phyloP scores from a whole-genome alignment of 2,888 invertebrate genomes.

The Osmoderma eremita region DNA sequence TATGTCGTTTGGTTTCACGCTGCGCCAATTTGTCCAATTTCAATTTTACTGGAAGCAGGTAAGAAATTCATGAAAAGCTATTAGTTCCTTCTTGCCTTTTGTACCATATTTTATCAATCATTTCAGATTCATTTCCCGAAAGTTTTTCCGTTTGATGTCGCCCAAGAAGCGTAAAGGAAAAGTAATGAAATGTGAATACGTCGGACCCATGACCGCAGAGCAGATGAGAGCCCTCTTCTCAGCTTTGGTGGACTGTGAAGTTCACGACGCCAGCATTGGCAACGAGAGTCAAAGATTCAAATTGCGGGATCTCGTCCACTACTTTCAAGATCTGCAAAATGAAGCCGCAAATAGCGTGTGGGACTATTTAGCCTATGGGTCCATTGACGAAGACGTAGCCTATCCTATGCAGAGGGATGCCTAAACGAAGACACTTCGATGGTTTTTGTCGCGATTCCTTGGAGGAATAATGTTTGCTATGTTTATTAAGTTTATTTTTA shows the following conservation, averaged over 20 bases:
- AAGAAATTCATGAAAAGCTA: slow-evolving; percentile 11
- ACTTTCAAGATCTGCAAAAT: slow-evolving; percentile 38
- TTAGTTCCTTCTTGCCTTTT: background rate
- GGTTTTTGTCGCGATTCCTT: slow-evolving; percentile 7
- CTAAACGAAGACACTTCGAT: background rate
- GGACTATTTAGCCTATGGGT: slow-evolving; percentile 44
- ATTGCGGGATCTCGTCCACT: slow-evolving; percentile 39
- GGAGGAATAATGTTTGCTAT: slow-evolving; percentile 4
- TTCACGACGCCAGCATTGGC: slow-evolving; percentile 45
- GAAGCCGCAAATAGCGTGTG: slow-evolving; percentile 39
- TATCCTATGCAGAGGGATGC: slow-evolving; percentile 24
- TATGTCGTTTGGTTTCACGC: slow-evolving; percentile 43
- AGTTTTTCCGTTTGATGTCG: slow-evolving; percentile 45
- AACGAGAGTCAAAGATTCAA: slow-evolving; percentile 41
- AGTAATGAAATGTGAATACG: slow-evolving; percentile 43
- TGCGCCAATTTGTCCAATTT: slow-evolving; percentile 44
- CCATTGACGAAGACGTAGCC: background rate
- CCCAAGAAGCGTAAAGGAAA: slow-evolving; percentile 35
- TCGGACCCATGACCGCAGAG: slow-evolving; percentile 44
- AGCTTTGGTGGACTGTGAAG: slow-evolving; percentile 42
- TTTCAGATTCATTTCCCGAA: slow-evolving; percentile 44
- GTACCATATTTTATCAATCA: background rate
- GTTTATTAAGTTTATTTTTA: slow-evolving; percentile 7
- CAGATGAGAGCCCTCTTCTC: slow-evolving; percentile 45
- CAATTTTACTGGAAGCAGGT: slow-evolving; percentile 46